Evolutionary conservation across 2,113 vertebrate species (phyloP).

Genomic region (Alligator mississippiensis): DNA sequence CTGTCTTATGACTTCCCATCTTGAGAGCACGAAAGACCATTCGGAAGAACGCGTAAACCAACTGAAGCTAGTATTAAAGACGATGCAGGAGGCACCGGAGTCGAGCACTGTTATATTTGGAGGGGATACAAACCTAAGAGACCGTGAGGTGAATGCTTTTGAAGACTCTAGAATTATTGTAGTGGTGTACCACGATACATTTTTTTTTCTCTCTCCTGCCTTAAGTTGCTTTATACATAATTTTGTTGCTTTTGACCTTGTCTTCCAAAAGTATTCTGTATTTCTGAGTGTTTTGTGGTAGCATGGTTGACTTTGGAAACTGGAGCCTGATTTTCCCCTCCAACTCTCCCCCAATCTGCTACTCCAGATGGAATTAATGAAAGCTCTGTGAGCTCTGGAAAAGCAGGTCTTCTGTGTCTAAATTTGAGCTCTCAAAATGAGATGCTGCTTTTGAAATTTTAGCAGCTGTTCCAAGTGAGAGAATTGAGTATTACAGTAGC

Average conservation of each 20-base stretch:
- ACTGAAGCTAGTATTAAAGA: slow-evolving; percentile 80
- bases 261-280: neutral
- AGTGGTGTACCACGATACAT: neutral
- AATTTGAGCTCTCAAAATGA: neutral
- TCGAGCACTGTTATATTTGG: slow-evolving; percentile 90
- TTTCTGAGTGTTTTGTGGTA: neutral
- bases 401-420: neutral
- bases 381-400: neutral
- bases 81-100: slow-evolving; percentile 81
- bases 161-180: neutral
- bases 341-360: fast-evolving
- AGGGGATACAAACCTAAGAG: slow-evolving; percentile 95
- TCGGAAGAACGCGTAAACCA: slow-evolving; percentile 87
- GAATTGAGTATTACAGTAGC: neutral
- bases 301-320: neutral
- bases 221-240: neutral
- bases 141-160: slow-evolving; percentile 84
- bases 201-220: neutral
- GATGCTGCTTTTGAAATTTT: neutral
- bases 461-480: neutral
- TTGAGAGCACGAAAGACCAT: slow-evolving; percentile 93
- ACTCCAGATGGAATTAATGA: neutral
- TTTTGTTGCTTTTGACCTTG: neutral
- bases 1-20: slow-evolving; percentile 94
- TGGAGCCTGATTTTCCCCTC: neutral